A percentile compares a stretch with the other conserved stretches of the same genome.
Conservation (phyloP, 2,113 vertebrate genomes). For the Orientallactaga bullata region DNA sequence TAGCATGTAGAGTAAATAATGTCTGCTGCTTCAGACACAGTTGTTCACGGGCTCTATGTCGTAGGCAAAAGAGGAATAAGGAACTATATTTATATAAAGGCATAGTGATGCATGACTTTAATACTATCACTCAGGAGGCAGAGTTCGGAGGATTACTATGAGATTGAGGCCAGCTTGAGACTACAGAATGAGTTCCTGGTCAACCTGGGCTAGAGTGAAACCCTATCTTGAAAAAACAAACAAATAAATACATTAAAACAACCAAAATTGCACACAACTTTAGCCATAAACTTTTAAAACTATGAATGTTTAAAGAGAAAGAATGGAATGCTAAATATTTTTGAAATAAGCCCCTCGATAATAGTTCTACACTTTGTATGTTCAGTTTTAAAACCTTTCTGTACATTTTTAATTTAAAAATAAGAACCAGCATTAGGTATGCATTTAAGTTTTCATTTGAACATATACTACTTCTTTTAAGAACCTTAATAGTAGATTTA, state of each 20-base stretch:
- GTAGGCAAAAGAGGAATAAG: not conserved
- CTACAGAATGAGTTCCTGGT: no score
- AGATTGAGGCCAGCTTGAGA: no score
- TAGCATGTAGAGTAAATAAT: slow-evolving; percentile 41
- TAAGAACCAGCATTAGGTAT: not conserved
- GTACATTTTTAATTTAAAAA: slow-evolving; percentile 41
- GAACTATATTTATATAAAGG: not conserved
- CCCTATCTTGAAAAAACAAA: no score
- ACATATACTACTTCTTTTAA: not conserved
- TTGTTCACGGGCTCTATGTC: slow-evolving; percentile 18
- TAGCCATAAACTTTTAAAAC: slow-evolving; percentile 34
- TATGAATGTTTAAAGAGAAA: slow-evolving; percentile 19
- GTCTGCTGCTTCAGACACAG: not conserved
- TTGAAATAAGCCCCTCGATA: slow-evolving; percentile 5
- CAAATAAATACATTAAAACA: no score
- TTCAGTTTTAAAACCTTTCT: slow-evolving; percentile 32
- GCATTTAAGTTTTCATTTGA: slow-evolving; percentile 5
- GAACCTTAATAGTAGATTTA: slow-evolving; percentile 44
- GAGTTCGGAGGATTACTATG: no score
- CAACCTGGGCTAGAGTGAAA: no score
- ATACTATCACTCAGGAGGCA: no score
- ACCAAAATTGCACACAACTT: not conserved
- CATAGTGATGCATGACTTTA: no score
- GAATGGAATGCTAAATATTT: not conserved
- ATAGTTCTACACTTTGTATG: not conserved